Conservation (phyloP, 2,113 vertebrate species). For the Apeltes quadracus region DNA sequence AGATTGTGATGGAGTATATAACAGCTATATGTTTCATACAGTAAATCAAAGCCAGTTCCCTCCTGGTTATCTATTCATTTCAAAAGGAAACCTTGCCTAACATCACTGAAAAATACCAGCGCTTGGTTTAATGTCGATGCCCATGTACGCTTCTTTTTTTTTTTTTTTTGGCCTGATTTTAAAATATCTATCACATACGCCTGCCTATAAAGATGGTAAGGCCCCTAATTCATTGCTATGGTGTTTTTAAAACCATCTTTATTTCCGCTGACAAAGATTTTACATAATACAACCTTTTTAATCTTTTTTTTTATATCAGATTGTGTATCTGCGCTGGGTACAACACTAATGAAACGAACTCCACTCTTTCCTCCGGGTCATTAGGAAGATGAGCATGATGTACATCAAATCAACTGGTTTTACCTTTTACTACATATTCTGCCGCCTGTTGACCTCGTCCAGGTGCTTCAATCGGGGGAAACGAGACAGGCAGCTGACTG, state of each 20-base stretch:
- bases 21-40: conserved; percentile 14
- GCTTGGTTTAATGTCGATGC: conserved; percentile 24
- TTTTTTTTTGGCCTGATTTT: conserved; percentile 49
- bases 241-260: conserved; percentile 38
- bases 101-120: conserved; percentile 22
- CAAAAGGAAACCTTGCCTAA: background rate
- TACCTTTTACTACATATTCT: conserved; percentile 15
- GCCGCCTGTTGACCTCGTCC: conserved; percentile 7
- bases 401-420: conserved; percentile 34
- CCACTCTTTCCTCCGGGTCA: background rate
- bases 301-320: conserved; percentile 21
- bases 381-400: conserved; percentile 19
- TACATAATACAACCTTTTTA: conserved; percentile 33
- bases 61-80: background rate
- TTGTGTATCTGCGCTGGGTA: conserved; percentile 17
- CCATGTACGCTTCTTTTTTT: conserved; percentile 10
- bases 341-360: conserved; percentile 6
- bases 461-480: conserved; percentile 5
- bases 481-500: conserved; percentile 32
- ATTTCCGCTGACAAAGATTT: conserved; percentile 26
- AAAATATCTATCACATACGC: conserved; percentile 38
- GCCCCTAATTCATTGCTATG: conserved; percentile 35
- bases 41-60: conserved; percentile 28
- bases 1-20: conserved; percentile 16
- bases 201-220: conserved; percentile 43